Evolutionary conservation across 2,113 vertebrate genomes (phyloP), one percentile per base, ranked within the genome.

Genomic region (Anhinga anhinga): DNA sequence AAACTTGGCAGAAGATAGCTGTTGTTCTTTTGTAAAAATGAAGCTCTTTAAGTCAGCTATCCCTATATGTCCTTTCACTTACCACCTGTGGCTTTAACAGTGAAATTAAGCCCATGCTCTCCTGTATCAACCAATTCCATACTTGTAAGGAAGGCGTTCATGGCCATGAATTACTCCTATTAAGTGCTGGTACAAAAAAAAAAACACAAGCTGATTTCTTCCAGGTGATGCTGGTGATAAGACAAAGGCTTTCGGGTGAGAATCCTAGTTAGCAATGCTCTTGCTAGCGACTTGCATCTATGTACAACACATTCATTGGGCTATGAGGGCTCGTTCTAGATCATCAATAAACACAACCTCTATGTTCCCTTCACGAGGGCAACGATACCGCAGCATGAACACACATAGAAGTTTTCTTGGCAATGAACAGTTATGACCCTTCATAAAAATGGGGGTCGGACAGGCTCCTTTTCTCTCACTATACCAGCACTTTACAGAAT

Each of bases 281-380:
- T 0, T 5, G 15, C 27, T 49, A 44, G 8, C 4, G 0, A 85
- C 45, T 30, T 21, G 15, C 36, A 72, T 4, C 14, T 56, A 26
- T 5, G 1, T 20, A 63, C 18, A 76, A 61, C 25, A 34, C 2
- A 1, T 7, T 32, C 32, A 11, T 5, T 2, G 2, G n/a, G 44
- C 19, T 30, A 4, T 0, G 1, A 21, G 47, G 34, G 22, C 9
- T 59, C 50, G 44, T 8, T 79, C 38, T 47, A 2, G 2, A 7
- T 2, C 58, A 29, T 11, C 56, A 56, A 3, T 2, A 47, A 88
- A 58, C 16, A 58, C 40, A 44, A 29, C 7, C 25, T 23, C 18
- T 1, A 4, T 0, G 7, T 7, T 38, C 11, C 71, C 59, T 74
- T 76, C 65, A 4, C 1, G 8, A 56, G 36, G 44, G 12, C 0